Evolutionary conservation across 1,140 invertebrate genomes (phyloP).

Genomic region (Heliconius congener): DNA sequence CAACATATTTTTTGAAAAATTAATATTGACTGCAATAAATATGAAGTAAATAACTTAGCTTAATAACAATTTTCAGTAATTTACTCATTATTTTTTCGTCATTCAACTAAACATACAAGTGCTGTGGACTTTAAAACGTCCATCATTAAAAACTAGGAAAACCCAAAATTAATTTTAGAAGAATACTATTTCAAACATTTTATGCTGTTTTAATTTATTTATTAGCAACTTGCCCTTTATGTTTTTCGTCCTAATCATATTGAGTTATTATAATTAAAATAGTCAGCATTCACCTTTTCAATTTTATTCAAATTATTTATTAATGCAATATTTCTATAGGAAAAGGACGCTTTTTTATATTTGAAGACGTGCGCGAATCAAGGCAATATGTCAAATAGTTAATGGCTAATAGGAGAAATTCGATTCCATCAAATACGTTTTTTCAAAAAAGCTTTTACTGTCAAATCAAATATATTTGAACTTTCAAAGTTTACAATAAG

Average conservation of each 20-base stretch:
- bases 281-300: neutral
- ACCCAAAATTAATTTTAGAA: neutral
- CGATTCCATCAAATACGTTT: no score
- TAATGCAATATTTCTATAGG: neutral
- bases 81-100: neutral
- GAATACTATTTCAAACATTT: no score
- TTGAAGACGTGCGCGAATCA: neutral
- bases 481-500: neutral
- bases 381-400: neutral
- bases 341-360: neutral
- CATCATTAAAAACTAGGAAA: neutral
- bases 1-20: no score
- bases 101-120: neutral
- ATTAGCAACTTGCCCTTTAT: conserved; percentile 5
- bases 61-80: neutral
- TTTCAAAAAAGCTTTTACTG: no score
- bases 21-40: neutral
- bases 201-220: neutral
- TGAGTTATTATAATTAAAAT: neutral
- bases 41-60: neutral
- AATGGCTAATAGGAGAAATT: no score
- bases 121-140: neutral
- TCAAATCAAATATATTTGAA: neutral
- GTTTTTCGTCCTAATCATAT: neutral
- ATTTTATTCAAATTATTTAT: neutral